Base-by-base conservation (phyloP, 2,888 invertebrate species). In the Dynastes grantii region DNA sequence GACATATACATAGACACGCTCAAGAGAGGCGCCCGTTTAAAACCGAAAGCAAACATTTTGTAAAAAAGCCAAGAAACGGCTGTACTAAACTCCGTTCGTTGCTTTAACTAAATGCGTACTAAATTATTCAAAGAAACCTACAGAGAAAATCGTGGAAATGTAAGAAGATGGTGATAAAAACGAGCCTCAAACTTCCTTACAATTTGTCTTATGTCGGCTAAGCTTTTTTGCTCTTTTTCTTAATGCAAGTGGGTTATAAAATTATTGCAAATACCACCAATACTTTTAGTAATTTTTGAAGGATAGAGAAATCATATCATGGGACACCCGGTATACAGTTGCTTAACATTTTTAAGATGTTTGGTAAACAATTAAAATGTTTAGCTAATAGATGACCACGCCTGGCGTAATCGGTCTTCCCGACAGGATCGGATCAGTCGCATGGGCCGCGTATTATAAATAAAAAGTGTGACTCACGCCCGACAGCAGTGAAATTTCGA, bases 51-150 rank as follows among this genome's bases (percentile, higher is more conserved):
- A 68, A 68, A 68, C 68, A 68, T 68, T 51, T 16, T 68, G 51
- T n/a, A 68, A 68, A 67, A 22, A 68, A 68, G 51, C 51, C 13
- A 5, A 5, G 22, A 68, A 51, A n/a, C 68, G 68, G 68, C 16
- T 68, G 51, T 51, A 68, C 29, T 8, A 63, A 63, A 29, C 32
- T 32, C 13, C 5, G 68, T 29, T 49, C 29, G 49, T 51, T 68
- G 51, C 68, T 68, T 51, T 11, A 68, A 51, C 68, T 68, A 68
- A 68, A 68, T 40, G 53, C 9, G 22, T 68, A 51, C 40, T 68
- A 68, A 68, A 68, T 68, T 68, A 68, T 68, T 49, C 68, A 68
- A 63, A 32, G 29, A 22, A 5, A 29, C 11, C 32, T 27, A 68
- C 27, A 51, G 16, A 4, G 51, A 68, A 68, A 51, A 49, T 11